These are phyloP conservation scores for Mya arenaria DNA, from an alignment of 1,140 invertebrate species.

Conservation along the genomic window DNA sequence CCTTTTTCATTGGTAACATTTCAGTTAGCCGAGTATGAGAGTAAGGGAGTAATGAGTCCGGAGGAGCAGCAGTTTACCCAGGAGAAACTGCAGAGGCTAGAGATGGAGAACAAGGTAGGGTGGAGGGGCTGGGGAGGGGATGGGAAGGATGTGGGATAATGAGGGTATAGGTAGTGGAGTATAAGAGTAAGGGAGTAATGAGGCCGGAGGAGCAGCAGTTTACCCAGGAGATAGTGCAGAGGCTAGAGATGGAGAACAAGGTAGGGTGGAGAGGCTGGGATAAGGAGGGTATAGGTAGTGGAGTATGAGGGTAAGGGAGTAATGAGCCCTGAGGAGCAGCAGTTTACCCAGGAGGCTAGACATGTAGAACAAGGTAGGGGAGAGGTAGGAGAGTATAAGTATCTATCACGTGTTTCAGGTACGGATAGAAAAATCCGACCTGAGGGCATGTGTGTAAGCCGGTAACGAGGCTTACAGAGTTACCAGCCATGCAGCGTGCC, in stretches of 20 bases:
- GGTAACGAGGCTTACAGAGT: too few species aligned
- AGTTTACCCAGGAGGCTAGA: conserved; percentile 45
- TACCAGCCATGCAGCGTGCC: too few species aligned
- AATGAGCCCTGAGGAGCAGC: conserved; percentile 31
- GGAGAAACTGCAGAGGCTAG: conserved; percentile 41
- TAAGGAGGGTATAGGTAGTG: conserved; percentile 36
- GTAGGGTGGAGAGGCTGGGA: too few species aligned
- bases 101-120: conserved; percentile 46
- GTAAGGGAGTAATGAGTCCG: conserved; percentile 14
- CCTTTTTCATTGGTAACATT: too few species aligned
- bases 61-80: conserved; percentile 42
- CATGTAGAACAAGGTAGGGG: conserved; percentile 40
- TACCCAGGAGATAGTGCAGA: conserved; percentile 38
- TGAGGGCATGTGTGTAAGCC: too few species aligned
- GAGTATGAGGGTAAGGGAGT: conserved; percentile 44
- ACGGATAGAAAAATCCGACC: too few species aligned
- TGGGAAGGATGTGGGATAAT: too few species aligned
- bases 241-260: conserved; percentile 46
- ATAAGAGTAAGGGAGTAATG: conserved; percentile 26
- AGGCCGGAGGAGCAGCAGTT: conserved; percentile 42
- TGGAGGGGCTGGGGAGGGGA: background rate
- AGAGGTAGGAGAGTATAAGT: too few species aligned
- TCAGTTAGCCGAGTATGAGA: conserved; percentile 52
- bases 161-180: conserved; percentile 46
- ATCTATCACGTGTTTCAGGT: too few species aligned